Base-by-base conservation (phyloP, 2,113 vertebrate species). In the Acrocephalus kingi region DNA sequence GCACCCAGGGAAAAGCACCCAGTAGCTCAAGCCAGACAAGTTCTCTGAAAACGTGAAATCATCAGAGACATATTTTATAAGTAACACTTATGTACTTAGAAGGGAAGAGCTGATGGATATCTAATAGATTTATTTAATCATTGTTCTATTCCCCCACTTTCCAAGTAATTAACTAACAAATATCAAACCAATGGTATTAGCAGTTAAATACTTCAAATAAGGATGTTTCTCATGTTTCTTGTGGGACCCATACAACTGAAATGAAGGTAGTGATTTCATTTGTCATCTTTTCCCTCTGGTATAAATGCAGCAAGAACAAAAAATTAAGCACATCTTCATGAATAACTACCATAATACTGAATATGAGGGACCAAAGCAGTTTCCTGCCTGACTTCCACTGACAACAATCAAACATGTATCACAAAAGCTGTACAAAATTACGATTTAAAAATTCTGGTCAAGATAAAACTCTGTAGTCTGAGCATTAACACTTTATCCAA, bases 21-120 rank as follows among this genome's bases (percentile, higher is more conserved):
- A 63, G 23, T 56, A 59, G 76, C 91, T 49, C 93, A 79, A 84
- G 95, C 95, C 68, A 84, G 63, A 23, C 67, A 78, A 52, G 51
- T 73, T 43, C 20, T 84, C 75, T 73, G 30, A 62, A 92, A 81
- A 81, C 15, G 21, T 84, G 78, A 96, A 95, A 66, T 97, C 86
- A 45, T 66, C 86, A 88, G 93, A 96, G 69, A 79, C 87, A 68
- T 92, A 88, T 95, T 84, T 91, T 43, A 25, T 59, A 68, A 67
- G 15, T 83, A 86, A 66, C 20, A 59, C 48, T 45, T 49, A 35
- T 13, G 9, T 52, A 35, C 84, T 80, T 73, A 58, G 59, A 86
- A 25, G 31, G 31, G 55, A 86, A 69, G 58, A 80, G 51, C 43
- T 87, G 68, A 86, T 84, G 51, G 46, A 45, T 74, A 35, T 19